Evolutionary conservation across 2,113 vertebrate species (phyloP), one percentile per base, ranked within the genome.

Genomic region (Bos javanicus): DNA sequence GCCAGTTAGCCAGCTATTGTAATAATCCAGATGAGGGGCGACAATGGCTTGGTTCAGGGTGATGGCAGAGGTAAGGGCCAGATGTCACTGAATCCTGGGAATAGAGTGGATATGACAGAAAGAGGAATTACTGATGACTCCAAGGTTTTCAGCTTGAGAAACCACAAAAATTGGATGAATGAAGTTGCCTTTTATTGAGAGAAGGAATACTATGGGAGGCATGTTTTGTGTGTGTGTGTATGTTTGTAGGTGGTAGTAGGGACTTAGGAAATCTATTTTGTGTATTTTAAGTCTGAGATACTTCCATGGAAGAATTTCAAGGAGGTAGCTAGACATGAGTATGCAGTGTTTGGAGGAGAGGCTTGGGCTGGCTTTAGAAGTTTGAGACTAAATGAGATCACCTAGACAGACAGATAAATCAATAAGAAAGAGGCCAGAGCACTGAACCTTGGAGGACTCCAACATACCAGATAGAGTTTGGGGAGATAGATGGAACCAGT

Each of bases 141-240:
- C 50, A 76, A 59, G 28, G 39, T 48, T 94, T 95, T 87, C 30
- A 78, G 50, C 71, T 84, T 87, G 46, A 97, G 88, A 90, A 96
- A 92, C 0, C 7, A 4, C 30, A 91, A 16, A 52, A 52, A 25
- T 2, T 87, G 30, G 28, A 74, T 94, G 54, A 85, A 85, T n/a
- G 23, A 48, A 91, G 11, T 82, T 59, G 25, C 13, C 30, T 93
- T 90, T 88, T 48, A 64, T 28, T 74, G 86, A 92, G 15, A 57
- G 25, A 64, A 91, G 25, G 8, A 88, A 67, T 60, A 78, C 16
- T 36, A 17, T 26, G 25, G 21, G 11, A 62, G 64, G 46, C 25
- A 7, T 59, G 23, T 21, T 59, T 25, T 59, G 26, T 19, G 4
- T 87, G 33, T 57, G 36, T 33, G 2, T 19, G 2, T 57, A 59